Evolutionary conservation across 2,888 invertebrate genomes (phyloP), one percentile per base, ranked within the genome.

Genomic region (Orchestes rusci): DNA sequence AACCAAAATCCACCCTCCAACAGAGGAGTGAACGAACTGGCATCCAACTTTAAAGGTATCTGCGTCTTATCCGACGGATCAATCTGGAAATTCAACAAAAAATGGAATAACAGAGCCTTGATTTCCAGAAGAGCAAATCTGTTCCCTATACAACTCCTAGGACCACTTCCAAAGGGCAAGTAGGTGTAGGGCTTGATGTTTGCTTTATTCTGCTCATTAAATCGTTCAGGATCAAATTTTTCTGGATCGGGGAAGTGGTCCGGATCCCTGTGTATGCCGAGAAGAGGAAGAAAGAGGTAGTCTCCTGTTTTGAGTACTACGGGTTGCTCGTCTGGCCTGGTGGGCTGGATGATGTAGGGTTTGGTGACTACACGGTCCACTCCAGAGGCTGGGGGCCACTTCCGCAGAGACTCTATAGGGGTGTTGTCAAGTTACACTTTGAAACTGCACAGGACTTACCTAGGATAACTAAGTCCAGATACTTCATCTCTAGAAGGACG

Each of bases 111-210:
- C 7, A 59, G 17, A 1, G 47, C 33, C 51, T 63, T 63, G 2
- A 46, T 52, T 52, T 63, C 60, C 45, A 63, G 43, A 2, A 60
- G 30, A 4, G 61, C 64, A 46, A 63, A 63, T 54, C 62, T 52
- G 4, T 54, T 58, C 5, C 78, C 81, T 39, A 81, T 75, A 53
- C 81, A 81, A 56, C 72, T 77, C 43, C 80, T 70, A 1, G 75
- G 79, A 2, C 81, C 81, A 1, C 76, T 5, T 3, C 64, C 64
- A 48, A 64, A 64, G 1, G 64, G 62, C 10, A 62, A 3, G 28
- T 58, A 62, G 0, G 70, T 61, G 31, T 68, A 70, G 1, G 70
- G 68, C 10, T 65, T 54, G 12, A 73, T 71, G n/a, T 68, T 68
- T 1, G 64, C 61, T 51, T 73, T 75, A 55, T 77, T 77, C 50